A percentile compares a stretch with the other conserved stretches of the same genome.
phyloP scores from a whole-genome alignment of 2,113 vertebrate genomes.

The Bubo scandiacus region DNA sequence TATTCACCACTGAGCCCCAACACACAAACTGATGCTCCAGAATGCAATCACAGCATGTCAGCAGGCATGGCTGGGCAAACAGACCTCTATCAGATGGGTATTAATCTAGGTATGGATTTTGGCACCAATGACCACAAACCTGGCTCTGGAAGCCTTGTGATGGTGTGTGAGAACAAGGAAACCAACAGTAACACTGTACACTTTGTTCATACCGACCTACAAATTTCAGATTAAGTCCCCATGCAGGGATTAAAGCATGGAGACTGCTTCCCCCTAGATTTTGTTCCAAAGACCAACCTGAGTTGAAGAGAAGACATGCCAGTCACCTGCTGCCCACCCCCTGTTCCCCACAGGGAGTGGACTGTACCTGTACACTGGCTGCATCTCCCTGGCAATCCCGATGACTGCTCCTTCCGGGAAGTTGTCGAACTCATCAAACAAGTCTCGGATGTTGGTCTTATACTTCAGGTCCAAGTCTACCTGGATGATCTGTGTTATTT shows the following conservation, averaged over 20 bases:
- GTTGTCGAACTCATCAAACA: constrained; percentile 90
- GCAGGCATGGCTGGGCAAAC: background rate
- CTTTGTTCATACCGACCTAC: accelerated
- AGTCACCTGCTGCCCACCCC: background rate
- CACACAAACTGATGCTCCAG: background rate
- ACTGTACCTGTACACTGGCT: constrained; percentile 94
- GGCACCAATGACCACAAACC: background rate
- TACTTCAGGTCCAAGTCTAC: constrained; percentile 94
- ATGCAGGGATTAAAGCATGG: background rate
- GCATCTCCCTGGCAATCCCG: constrained; percentile 93
- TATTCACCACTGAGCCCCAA: background rate
- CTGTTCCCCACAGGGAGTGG: accelerated
- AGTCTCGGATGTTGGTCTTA: constrained; percentile 88
- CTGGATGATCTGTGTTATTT: constrained; percentile 87
- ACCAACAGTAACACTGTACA: background rate
- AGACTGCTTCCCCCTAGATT: background rate
- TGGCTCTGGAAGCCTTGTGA: background rate
- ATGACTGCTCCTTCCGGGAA: constrained; percentile 87
- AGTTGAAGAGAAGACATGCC: background rate
- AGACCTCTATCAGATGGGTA: background rate
- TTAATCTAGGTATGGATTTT: background rate
- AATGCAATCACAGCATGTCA: background rate
- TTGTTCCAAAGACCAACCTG: background rate
- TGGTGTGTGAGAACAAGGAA: background rate
- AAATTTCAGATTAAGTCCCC: background rate